Percentiles rank a stretch among this genome's conserved stretches.
Evolutionary conservation across 30 jellyfish, hydroid and myxozoan species (phyloP).

Genomic region (Cassiopea andromeda): DNA sequence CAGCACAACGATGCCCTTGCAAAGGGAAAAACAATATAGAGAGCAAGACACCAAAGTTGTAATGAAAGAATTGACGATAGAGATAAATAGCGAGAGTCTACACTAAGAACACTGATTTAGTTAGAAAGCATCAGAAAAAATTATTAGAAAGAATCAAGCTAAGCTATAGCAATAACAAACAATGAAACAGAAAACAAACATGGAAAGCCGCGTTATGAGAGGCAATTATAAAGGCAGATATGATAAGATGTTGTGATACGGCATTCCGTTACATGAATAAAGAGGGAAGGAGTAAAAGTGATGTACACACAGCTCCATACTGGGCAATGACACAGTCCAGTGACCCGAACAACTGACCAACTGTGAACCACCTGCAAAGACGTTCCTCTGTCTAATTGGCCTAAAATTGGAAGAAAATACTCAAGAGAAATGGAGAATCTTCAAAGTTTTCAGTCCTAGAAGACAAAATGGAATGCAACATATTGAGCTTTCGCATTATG

Average conservation of each 20-base stretch:
- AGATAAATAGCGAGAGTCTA: neutral
- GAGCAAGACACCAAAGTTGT: too few species aligned
- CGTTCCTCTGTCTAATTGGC: neutral
- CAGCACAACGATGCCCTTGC: too few species aligned
- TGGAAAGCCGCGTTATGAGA: neutral
- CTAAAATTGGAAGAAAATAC: neutral
- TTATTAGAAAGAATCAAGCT: neutral
- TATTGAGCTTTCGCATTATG: neutral
- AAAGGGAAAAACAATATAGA: too few species aligned
- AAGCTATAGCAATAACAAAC: neutral
- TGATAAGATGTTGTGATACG: neutral
- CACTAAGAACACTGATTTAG: neutral
- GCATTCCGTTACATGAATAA: neutral
- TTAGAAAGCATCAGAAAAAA: too few species aligned
- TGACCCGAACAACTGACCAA: slow-evolving; percentile 66
- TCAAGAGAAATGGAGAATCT: neutral
- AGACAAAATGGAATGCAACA: neutral
- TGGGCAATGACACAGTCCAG: slow-evolving; percentile 31
- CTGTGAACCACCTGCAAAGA: slow-evolving; percentile 50
- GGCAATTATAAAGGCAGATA: neutral
- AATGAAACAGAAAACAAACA: neutral
- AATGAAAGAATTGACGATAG: too few species aligned
- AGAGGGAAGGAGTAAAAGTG: slow-evolving; percentile 1
- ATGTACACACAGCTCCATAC: neutral
- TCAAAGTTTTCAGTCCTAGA: neutral